Evolutionary conservation across 2,113 vertebrate species (phyloP), one percentile per base, ranked within the genome.

Genomic region (Pantherophis guttatus): DNA sequence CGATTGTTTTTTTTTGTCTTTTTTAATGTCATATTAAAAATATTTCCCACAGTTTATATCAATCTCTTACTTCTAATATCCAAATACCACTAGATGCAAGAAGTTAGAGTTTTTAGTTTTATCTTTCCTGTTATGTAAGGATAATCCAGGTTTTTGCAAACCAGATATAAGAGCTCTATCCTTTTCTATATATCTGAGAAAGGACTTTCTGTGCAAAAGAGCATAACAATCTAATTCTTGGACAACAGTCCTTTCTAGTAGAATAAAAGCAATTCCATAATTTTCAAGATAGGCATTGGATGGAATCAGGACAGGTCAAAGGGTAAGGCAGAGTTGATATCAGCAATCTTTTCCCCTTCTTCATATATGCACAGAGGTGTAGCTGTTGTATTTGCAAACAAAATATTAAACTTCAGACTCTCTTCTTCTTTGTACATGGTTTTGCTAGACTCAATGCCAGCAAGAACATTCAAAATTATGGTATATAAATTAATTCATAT

Each of bases 1-100:
- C 94, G 91, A 87, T 86, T 13, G 92, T 85, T 52, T 89, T 52
- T 89, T 15, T 86, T 86, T 52, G 33, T 90, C 91, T 54, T 93
- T 26, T 1, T 95, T 87, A 24, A 59, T 39, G 5, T 55, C n/a
- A 26, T 26, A 54, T 86, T 75, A 55, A 55, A 90, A 75, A 23
- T 75, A 33, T 11, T 21, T 21, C 33, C 65, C 65, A 19, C 2
- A 33, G 29, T 19, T 54, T 70, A 24, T 11, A 65, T 52, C 8
- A 3, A 65, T 62, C 24, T 70, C 5, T 33, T 70, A 70, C 13
- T 33, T 15, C 13, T 33, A 70, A 33, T 70, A 39, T 33, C 70
- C 15, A 75, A n/a, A 39, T 39, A 75, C 2, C 2, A 75, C 65
- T n/a, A 2, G 70, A 39, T 75, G n/a, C 70, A 75, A 39, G n/a